Base-by-base conservation (phyloP, 2,113 vertebrate genomes). In the Lasiurus borealis region DNA sequence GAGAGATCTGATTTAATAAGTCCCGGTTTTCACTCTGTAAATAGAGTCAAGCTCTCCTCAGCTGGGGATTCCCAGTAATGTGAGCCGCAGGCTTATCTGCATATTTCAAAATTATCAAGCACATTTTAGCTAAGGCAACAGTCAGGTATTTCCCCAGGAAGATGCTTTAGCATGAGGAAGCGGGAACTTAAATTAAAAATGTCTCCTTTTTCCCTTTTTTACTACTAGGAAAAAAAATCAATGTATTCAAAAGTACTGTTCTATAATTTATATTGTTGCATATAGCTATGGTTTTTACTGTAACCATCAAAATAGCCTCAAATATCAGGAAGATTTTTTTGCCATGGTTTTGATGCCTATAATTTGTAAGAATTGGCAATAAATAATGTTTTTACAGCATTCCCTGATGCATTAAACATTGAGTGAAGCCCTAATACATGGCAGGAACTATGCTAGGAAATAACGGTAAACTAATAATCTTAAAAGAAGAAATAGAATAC, bases 1-100 rank as follows among this genome's bases (percentile, higher is more conserved):
- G 73, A 94, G 95, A 95, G 90, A 96, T 91, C 93, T 96, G 93
- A 93, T 97, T 97, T 97, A 97, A 96, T 93, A 97, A 97, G 77
- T 71, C 81, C 96, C 92, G 95, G 93, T 95, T 97, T 97, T 97
- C 44, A 6, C 92, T 94, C 95, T 96, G 97, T 96, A 96, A 97
- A 97, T 95, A 97, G 93, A 97, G 85, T 85, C 97, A 97, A 90
- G 87, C 75, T 96, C 76, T 93, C 34, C 88, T 97, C 92, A 90
- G 40, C 82, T 66, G 82, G 73, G 90, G 64, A 83, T 95, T 90
- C 91, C 83, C 88, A 93, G 73, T 96, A 97, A 88, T 86, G 78
- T 92, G 94, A 75, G 95, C 96, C 88, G 50, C 85, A 80, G 96
- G 97, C 95, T 95, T 84, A 97, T 97, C 90, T 97, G 93, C 95